Conservation (phyloP, 2,113 vertebrate species). For the Sphaerodactylus townsendi region DNA sequence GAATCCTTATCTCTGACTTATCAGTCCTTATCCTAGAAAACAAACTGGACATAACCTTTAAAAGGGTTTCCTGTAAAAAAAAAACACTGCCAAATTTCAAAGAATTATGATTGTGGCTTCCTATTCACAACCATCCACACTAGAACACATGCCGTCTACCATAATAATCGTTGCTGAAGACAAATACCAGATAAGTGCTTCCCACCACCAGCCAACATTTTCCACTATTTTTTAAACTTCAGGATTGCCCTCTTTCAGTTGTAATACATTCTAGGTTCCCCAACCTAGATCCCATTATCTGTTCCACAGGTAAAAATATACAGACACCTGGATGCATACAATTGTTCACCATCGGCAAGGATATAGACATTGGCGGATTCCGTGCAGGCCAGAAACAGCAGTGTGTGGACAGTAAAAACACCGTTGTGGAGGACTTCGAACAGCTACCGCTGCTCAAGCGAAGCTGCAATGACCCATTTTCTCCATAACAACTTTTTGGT, state of each 20-base stretch:
- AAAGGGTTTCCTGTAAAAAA: not conserved
- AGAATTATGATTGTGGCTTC: not conserved
- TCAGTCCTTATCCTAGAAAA: not conserved
- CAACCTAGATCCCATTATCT: not conserved
- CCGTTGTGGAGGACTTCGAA: no score
- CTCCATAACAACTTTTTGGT: no score
- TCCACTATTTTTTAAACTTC: not conserved
- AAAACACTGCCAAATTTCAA: not conserved
- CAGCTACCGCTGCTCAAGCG: no score
- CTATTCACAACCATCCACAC: no score
- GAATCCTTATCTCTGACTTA: not conserved
- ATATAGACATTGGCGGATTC: not conserved
- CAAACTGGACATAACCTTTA: not conserved
- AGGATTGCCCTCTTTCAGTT: no score
- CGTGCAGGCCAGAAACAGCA: no score
- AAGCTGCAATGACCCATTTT: no score
- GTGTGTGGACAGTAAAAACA: no score
- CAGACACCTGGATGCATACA: not conserved
- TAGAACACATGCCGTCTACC: not conserved
- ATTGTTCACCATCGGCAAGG: no score
- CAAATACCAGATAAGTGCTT: not conserved
- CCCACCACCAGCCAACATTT: no score
- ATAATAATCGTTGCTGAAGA: not conserved
- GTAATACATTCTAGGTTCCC: not conserved
- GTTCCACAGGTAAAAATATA: not conserved